A percentile compares a stretch with the other conserved stretches of the same genome.
Conservation (phyloP, 2,797 vertebrate species). For the Heliangelus exortis region DNA sequence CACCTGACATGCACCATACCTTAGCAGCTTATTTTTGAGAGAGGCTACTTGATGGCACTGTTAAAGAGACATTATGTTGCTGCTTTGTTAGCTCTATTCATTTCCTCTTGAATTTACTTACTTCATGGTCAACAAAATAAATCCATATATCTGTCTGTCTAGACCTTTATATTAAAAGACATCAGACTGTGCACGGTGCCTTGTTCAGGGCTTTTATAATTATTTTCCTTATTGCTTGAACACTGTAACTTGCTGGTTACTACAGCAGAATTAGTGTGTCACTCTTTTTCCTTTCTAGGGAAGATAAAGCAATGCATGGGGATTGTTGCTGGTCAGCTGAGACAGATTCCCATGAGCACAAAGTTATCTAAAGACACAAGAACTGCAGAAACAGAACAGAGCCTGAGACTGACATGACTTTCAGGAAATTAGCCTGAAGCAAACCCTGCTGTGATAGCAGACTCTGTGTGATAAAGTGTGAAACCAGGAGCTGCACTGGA, state of each 20-base stretch:
- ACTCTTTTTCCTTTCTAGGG: neutral
- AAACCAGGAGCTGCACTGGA: neutral
- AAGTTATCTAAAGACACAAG: neutral
- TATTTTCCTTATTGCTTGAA: neutral
- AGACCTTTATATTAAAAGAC: neutral
- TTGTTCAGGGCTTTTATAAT: neutral
- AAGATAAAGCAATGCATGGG: neutral
- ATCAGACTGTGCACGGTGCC: neutral
- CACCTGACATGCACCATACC: neutral
- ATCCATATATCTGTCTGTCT: neutral
- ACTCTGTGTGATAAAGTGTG: neutral
- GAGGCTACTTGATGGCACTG: neutral
- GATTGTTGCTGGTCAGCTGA: neutral
- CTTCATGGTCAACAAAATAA: neutral
- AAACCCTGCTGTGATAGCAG: neutral
- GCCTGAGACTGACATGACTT: neutral
- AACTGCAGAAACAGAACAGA: neutral
- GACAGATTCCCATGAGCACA: neutral
- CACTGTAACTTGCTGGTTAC: neutral
- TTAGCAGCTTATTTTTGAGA: neutral
- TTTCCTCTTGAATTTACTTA: neutral
- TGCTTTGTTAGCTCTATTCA: neutral
- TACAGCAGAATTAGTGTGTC: neutral
- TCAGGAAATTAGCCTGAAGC: rapidly evolving
- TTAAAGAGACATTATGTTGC: neutral